Base-by-base conservation (phyloP, 2,888 invertebrate species). In the Caenorhabditis angaria region DNA sequence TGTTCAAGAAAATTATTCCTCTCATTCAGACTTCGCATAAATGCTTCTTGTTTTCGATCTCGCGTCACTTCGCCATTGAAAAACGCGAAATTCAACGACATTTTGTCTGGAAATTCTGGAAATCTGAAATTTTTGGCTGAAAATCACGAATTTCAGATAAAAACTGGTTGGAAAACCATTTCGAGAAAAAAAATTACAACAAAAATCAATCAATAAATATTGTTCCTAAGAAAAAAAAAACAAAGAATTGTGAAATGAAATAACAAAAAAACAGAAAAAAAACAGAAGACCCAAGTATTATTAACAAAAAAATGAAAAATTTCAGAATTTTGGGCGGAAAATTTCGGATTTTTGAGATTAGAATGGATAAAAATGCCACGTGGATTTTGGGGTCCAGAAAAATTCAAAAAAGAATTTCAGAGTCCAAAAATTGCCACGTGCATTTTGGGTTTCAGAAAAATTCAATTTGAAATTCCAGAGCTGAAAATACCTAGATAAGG, bases 31-130 rank as follows among this genome's bases (percentile, higher is more conserved):
- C 76, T 68, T 22, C 55, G 54, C 14, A 78, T 14, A 70, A 81
- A 70, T 0, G 81, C 80, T 51, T 81, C 81, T 47, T 81, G 81
- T 24, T 61, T 65, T 50, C 66, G 54, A 59, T 80, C 68, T 12
- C 72, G 61, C 22, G 56, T 57, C 0, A 76, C 68, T 22, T 67
- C 64, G 1, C 80, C 80, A 29, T 74, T 69, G 32, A 80, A 80
- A 59, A 67, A 71, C 22, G 64, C 60, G 47, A 70, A 48, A 53
- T 72, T 72, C 27, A 68, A 71, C 18, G 75, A 75, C 78, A 77
- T 77, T 71, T 77, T 54, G 29, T 61, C 57, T 28, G 10, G 12
- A 48, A 59, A 28, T 53, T 51, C 28, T 5, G 54, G 35, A 25
- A 47, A 56, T 27, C 28, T 54, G 27, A 54, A 54, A 18, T 51